A percentile compares a stretch with the other conserved stretches of the same genome.
Evolutionary conservation across 1,140 invertebrate species (phyloP).

Genomic region (Hyposmocoma kahamanoa): DNA sequence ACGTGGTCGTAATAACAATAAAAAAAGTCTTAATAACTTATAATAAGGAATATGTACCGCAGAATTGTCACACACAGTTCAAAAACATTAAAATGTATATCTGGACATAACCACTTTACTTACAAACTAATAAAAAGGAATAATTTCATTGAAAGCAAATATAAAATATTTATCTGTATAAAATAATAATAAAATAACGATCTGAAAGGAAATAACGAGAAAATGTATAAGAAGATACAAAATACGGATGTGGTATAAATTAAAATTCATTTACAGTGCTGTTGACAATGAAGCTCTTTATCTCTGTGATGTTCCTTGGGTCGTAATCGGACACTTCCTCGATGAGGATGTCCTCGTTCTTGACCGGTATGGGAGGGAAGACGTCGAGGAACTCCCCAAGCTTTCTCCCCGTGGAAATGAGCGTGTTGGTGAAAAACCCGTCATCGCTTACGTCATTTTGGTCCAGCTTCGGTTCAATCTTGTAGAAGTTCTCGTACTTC

Average conservation of each 20-base stretch:
- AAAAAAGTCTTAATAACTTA: too few relatives aligned
- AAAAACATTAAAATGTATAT: constrained; percentile 11
- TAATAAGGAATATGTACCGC: constrained; percentile 9
- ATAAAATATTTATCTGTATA: constrained; percentile 31
- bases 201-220: constrained; percentile 14
- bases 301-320: constrained; percentile 40
- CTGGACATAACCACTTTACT: neutral
- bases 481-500: constrained; percentile 50
- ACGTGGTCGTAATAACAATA: too few relatives aligned
- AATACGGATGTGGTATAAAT: constrained; percentile 12
- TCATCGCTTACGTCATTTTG: constrained; percentile 24
- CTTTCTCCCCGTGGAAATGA: constrained; percentile 48
- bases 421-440: constrained; percentile 40
- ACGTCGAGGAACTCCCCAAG: constrained; percentile 46
- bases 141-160: constrained; percentile 42
- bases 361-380: constrained; percentile 49
- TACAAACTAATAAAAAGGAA: constrained; percentile 23
- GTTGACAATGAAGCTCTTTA: constrained; percentile 59
- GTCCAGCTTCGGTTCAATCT: constrained; percentile 30
- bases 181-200: constrained; percentile 10
- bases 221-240: constrained; percentile 12
- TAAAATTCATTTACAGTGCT: constrained; percentile 39
- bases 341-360: constrained; percentile 53
- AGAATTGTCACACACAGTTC: constrained; percentile 1
- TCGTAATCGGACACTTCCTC: constrained; percentile 57